Evolutionary conservation across 1,140 invertebrate genomes (phyloP).

Genomic region (Diuraphis noxia): DNA sequence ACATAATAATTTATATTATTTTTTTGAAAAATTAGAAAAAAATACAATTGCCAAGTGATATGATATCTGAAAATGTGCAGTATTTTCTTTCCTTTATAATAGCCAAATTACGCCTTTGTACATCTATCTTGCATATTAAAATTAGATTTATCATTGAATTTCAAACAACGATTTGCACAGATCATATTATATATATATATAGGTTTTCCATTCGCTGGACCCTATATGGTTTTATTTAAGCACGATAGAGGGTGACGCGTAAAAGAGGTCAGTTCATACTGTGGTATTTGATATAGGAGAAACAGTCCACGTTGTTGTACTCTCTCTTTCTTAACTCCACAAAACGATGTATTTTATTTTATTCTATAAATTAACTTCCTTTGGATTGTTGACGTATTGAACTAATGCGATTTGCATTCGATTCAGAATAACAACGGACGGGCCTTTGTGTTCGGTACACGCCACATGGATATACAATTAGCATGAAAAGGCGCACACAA

Average conservation of each 20-base stretch:
- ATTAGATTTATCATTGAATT: not conserved
- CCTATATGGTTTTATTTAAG: not conserved
- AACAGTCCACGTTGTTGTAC: not conserved
- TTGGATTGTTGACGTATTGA: slow-evolving; percentile 23
- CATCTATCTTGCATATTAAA: not conserved
- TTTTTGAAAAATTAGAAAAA: no score
- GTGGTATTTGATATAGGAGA: not conserved
- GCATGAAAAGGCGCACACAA: slow-evolving; percentile 4
- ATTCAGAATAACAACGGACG: slow-evolving; percentile 23
- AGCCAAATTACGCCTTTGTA: not conserved
- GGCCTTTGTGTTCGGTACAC: not conserved
- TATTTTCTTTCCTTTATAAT: not conserved
- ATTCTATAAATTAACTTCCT: slow-evolving; percentile 32
- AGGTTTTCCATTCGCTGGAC: not conserved
- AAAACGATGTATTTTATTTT: slow-evolving; percentile 31
- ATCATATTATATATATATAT: not conserved
- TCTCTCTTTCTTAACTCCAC: not conserved
- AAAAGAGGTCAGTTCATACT: slow-evolving; percentile 4
- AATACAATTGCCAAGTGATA: no score
- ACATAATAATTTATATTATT: no score
- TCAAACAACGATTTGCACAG: not conserved
- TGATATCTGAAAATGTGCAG: not conserved
- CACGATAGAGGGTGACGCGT: not conserved
- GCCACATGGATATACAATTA: not conserved
- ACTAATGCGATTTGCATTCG: slow-evolving; percentile 32